phyloP scores from a whole-genome alignment of 2,113 vertebrate genomes.

The Piaya cayana region DNA sequence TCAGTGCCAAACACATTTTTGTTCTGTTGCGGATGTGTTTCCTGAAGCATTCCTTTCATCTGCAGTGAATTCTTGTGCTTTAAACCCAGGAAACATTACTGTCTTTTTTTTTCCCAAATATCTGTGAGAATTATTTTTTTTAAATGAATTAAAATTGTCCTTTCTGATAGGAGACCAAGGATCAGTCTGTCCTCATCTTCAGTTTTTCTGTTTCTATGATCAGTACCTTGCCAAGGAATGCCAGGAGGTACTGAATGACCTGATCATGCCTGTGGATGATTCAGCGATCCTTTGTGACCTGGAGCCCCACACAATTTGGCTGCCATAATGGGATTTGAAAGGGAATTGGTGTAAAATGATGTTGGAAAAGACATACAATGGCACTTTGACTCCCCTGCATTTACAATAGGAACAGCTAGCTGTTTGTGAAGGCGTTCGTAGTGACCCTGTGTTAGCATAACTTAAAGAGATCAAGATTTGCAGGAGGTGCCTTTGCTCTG shows the following conservation, averaged over 20 bases:
- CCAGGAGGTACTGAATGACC: background rate
- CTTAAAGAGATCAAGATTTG: background rate
- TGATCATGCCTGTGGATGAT: background rate
- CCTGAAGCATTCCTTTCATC: conserved; percentile 12
- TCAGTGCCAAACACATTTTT: conserved; percentile 9
- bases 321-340: background rate
- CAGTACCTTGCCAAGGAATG: background rate
- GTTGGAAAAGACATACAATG: background rate
- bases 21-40: background rate
- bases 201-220: background rate
- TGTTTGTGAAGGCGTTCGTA: background rate
- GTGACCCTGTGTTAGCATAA: fast-evolving
- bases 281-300: background rate
- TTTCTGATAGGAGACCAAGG: background rate
- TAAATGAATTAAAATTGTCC: background rate
- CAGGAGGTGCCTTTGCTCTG: background rate
- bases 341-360: background rate
- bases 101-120: background rate
- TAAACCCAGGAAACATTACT: conserved; percentile 1
- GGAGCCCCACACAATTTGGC: background rate
- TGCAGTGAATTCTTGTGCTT: background rate
- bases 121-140: background rate
- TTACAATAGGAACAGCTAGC: background rate
- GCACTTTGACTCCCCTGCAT: background rate
- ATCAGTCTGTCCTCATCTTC: background rate